Base-by-base conservation (phyloP, 92 coral and sea anemone species). In the Muricea muricata region DNA sequence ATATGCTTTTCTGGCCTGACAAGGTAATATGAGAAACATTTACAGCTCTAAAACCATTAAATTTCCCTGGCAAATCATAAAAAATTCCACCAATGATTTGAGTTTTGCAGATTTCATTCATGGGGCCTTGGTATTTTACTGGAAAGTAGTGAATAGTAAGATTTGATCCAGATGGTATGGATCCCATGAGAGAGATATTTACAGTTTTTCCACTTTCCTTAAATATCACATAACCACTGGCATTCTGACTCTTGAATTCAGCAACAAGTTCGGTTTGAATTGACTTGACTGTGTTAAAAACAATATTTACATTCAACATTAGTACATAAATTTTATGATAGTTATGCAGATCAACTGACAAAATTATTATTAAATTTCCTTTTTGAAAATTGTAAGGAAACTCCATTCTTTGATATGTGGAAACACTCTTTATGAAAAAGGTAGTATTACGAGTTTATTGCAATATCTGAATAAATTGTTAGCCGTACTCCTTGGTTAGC, bases 1-100 rank as follows among this genome's bases (percentile, higher is more conserved):
- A 92, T 50, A 96, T 91, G 57, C 94, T 89, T 24, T 90, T 32
- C 4, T 78, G 79, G 1, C 99, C 98, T 14, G 80, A 83, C 12
- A 96, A 85, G 7, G 50, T 10, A 32, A 93, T 35, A 40, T 80
- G 86, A 32, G 45, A 52, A 68, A 86, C 89, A 8, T 61, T 42
- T 47, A 66, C 76, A 33, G 76, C 86, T 3, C 47, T 75, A 4
- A 4, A 11, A 10, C 52, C 61, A 30, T 74, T 45, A 42, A 95
- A 86, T 82, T 83, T 91, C 14, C 91, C 90, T 12, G 88, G 26
- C 37, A 93, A 60, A 75, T 96, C 94, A n/a, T 21, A 25, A 31
- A 56, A 32, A 26, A 78, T 24, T 0, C 58, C 55, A 17, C 83
- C 83, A 78, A 78, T 57, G 17, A 56, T 20, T 17, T 52, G 21